These are phyloP conservation scores for Nomada fabriciana DNA, from an alignment of 2,888 invertebrate genomes.

Conservation along the genomic window DNA sequence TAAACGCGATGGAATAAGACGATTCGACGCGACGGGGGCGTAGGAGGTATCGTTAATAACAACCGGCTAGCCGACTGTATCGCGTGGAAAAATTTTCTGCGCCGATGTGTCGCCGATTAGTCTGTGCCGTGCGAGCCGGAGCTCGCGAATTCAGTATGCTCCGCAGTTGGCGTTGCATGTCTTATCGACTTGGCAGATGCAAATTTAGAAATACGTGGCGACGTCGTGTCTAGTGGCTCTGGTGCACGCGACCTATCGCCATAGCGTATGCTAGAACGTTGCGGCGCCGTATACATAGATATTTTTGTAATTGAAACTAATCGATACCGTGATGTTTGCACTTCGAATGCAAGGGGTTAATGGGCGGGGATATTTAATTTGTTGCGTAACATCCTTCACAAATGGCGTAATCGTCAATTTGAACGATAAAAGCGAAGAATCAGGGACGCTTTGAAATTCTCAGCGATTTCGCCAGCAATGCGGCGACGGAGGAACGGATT, in stretches of 20 bases:
- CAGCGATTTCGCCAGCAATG: too few relatives aligned
- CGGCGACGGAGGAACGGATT: too few relatives aligned
- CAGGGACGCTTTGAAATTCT: too few relatives aligned
- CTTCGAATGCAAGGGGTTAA: constrained; percentile 5
- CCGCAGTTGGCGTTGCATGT: constrained; percentile 55
- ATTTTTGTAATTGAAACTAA: constrained; percentile 70
- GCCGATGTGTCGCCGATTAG: constrained; percentile 63
- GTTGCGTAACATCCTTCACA: background rate
- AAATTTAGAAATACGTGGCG: constrained; percentile 72
- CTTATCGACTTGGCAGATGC: constrained; percentile 67
- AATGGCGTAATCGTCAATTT: background rate
- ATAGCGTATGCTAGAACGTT: constrained; percentile 5
- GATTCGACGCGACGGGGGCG: background rate
- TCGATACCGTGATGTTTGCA: constrained; percentile 54
- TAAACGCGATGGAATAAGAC: background rate
- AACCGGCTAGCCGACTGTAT: constrained; percentile 5
- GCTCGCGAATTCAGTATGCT: constrained; percentile 42
- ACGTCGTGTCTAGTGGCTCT: constrained; percentile 66
- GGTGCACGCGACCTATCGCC: constrained; percentile 63
- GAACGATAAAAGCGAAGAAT: background rate
- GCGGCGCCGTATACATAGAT: constrained; percentile 41
- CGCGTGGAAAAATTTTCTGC: constrained; percentile 55
- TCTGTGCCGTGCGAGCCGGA: constrained; percentile 35
- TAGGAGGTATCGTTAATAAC: constrained; percentile 21
- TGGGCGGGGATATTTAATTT: background rate